phyloP scores from a whole-genome alignment of 2,113 vertebrate genomes.

The Tympanuchus pallidicinctus region DNA sequence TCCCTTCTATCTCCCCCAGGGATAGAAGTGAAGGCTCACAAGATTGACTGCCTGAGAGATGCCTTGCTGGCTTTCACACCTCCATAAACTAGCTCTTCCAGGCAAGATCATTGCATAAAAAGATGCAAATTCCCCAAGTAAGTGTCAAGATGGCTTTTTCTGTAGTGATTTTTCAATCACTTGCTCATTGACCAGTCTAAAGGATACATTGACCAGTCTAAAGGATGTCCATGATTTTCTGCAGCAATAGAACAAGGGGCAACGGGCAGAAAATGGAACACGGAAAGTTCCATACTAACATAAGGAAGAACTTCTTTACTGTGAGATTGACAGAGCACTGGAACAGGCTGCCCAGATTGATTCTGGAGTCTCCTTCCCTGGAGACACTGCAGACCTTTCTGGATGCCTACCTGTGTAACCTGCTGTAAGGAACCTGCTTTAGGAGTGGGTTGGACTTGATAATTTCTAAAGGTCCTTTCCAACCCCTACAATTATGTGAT shows the following conservation, averaged over 20 bases:
- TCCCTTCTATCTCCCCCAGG: neutral
- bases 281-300: no score
- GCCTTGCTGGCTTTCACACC: neutral
- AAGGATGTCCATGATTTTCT: neutral
- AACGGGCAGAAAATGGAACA: no score
- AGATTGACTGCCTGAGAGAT: neutral
- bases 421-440: no score
- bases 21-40: neutral
- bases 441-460: no score
- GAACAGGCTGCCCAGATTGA: no score
- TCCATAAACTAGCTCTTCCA: neutral
- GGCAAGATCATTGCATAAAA: neutral
- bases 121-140: neutral
- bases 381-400: no score
- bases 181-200: neutral
- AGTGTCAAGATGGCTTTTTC: neutral
- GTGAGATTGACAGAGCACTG: no score
- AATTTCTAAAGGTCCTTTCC: no score
- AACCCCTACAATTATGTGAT: neutral
- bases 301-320: no score
- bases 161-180: neutral
- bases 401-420: no score
- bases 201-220: neutral
- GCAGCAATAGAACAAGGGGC: no score
- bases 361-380: no score